These are phyloP conservation scores for Pangasius larnaudii DNA, from an alignment of 2,797 vertebrate genomes.

Conservation along the genomic window DNA sequence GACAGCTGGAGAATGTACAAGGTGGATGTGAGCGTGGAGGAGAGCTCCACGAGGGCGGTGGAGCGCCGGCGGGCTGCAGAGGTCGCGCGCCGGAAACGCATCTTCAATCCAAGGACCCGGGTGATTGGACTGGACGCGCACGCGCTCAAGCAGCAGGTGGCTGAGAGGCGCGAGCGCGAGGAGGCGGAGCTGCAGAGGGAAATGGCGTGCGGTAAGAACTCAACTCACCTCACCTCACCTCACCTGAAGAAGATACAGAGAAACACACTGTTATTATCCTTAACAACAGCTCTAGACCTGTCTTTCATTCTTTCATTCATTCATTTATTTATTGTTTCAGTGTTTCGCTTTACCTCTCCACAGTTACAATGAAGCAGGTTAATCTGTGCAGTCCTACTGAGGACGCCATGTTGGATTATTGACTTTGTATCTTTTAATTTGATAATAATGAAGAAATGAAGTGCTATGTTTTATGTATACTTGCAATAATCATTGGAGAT, in stretches of 20 bases:
- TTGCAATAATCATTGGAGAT: not conserved
- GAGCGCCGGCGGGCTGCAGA: conserved; percentile 70
- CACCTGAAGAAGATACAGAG: not conserved
- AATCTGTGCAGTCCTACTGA: not conserved
- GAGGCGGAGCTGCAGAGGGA: conserved; percentile 62
- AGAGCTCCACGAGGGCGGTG: conserved; percentile 52
- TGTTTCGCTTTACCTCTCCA: not conserved
- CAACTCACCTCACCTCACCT: not conserved
- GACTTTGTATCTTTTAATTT: not conserved
- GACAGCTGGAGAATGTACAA: conserved; percentile 66
- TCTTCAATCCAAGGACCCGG: conserved; percentile 69
- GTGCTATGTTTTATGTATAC: not conserved
- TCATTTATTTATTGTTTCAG: not conserved
- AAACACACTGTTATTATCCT: not conserved
- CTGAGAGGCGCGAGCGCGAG: conserved; percentile 63
- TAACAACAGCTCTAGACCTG: not conserved
- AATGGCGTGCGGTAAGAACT: conserved; percentile 67
- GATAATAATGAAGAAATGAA: not conserved
- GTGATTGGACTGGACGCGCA: conserved; percentile 73
- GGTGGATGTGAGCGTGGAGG: conserved; percentile 64
- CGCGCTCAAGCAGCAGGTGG: conserved; percentile 68
- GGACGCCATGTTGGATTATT: not conserved
- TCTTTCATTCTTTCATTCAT: not conserved
- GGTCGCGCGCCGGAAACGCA: conserved; percentile 65
- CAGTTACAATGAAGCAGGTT: not conserved